A percentile compares a stretch with the other conserved stretches of the same genome.
Evolutionary conservation across 2,888 invertebrate genomes (phyloP).

Genomic region (Sussaba pulchella): DNA sequence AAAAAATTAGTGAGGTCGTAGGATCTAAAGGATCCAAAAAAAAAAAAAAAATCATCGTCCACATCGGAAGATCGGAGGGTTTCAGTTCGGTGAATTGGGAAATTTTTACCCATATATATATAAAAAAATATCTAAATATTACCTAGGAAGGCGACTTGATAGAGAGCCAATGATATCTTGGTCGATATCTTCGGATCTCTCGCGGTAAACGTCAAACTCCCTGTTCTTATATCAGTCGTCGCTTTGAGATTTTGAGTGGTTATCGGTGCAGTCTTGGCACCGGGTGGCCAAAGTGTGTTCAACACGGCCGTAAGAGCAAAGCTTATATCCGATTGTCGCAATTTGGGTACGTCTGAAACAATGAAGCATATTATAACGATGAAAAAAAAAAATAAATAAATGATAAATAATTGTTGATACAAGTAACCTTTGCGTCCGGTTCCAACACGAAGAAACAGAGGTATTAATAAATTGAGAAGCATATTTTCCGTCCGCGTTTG

Average conservation of each 20-base stretch:
- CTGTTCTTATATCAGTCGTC: slow-evolving; percentile 90
- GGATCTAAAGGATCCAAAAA: too few relatives aligned
- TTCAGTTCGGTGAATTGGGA: not conserved
- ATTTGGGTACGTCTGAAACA: slow-evolving; percentile 92
- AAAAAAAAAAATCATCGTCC: too few relatives aligned
- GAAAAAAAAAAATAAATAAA: not conserved
- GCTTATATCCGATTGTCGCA: slow-evolving; percentile 95
- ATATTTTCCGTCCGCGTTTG: slow-evolving; percentile 98
- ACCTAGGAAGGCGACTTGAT: slow-evolving; percentile 93
- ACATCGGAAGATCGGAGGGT: too few relatives aligned
- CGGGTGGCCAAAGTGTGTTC: slow-evolving; percentile 93
- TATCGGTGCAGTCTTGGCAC: slow-evolving; percentile 89
- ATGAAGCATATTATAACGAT: not conserved
- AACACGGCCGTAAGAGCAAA: slow-evolving; percentile 96
- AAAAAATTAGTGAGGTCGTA: too few relatives aligned
- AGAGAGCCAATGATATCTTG: slow-evolving; percentile 91
- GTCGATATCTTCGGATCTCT: slow-evolving; percentile 92
- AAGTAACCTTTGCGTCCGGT: slow-evolving; percentile 95
- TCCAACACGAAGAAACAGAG: slow-evolving; percentile 97
- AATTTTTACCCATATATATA: not conserved
- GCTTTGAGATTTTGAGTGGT: slow-evolving; percentile 90
- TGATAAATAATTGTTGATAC: not conserved
- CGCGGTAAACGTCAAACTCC: slow-evolving; percentile 91
- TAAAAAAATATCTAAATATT: slow-evolving; percentile 64
- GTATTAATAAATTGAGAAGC: slow-evolving; percentile 98